Percentiles rank a stretch among this genome's conserved stretches.
Evolutionary conservation across 23 tunicate genomes (phyloP).

Genomic region (Ciona savignyi): DNA sequence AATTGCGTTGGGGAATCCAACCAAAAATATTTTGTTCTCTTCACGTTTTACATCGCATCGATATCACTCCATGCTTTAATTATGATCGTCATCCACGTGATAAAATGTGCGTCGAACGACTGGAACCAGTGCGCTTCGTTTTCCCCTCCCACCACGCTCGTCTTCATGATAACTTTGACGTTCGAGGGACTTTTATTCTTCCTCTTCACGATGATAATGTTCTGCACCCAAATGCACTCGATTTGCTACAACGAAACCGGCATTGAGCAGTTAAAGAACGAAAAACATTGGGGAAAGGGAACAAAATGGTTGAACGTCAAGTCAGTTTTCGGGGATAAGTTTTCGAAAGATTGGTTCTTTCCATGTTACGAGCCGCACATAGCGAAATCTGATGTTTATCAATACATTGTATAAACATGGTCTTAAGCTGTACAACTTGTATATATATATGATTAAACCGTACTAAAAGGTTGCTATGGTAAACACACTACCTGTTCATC

Average conservation of each 20-base stretch:
- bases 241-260: conserved; percentile 97
- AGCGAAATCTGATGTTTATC: conserved; percentile 74
- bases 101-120: conserved; percentile 50
- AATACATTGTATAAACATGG: conserved; percentile 89
- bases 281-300: conserved; percentile 61
- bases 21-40: conserved; percentile 94
- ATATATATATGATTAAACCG: no score
- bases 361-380: conserved; percentile 68
- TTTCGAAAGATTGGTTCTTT: conserved; percentile 76
- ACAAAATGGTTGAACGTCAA: conserved; percentile 84
- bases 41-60: conserved; percentile 91
- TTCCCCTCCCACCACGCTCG: conserved; percentile 77
- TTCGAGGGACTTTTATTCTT: conserved; percentile 88
- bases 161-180: conserved; percentile 49
- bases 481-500: no score
- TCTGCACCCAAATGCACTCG: conserved; percentile 94
- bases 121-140: conserved; percentile 67
- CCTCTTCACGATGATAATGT: conserved; percentile 93
- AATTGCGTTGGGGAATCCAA: conserved; percentile 97
- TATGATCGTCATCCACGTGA: conserved; percentile 61
- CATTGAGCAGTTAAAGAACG: conserved; percentile 94
- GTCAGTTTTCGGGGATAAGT: conserved; percentile 89
- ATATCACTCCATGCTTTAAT: conserved; percentile 86
- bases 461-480: no score
- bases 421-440: no score